phyloP scores from a whole-genome alignment of 1,140 invertebrate species.

The Rhyzopertha dominica region DNA sequence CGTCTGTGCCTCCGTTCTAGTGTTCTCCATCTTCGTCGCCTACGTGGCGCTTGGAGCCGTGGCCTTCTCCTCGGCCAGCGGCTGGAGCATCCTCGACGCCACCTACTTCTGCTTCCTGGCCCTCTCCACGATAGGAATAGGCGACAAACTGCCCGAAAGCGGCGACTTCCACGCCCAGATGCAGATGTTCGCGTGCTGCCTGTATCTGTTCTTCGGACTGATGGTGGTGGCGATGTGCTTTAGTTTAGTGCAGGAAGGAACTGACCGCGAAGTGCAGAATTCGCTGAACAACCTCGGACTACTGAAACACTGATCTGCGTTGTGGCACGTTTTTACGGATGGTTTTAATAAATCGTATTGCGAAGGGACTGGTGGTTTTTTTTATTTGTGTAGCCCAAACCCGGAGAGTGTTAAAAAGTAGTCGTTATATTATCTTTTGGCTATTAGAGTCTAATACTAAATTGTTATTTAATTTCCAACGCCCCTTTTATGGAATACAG shows the following conservation, averaged over 20 bases:
- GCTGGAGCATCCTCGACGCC: constrained; percentile 77
- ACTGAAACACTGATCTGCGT: constrained; percentile 21
- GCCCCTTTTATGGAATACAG: too few species aligned
- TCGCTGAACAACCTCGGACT: constrained; percentile 32
- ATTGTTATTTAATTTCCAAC: too few species aligned
- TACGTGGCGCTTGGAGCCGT: constrained; percentile 69
- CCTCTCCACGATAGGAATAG: constrained; percentile 80
- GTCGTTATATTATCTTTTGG: too few species aligned
- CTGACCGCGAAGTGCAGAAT: constrained; percentile 67
- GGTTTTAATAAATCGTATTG: too few species aligned
- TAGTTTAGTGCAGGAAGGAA: constrained; percentile 86
- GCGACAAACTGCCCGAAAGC: constrained; percentile 68
- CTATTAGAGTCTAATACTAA: too few species aligned
- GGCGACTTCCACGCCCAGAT: constrained; percentile 57
- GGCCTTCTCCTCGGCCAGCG: constrained; percentile 66
- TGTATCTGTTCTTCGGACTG: constrained; percentile 82
- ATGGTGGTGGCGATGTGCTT: constrained; percentile 91
- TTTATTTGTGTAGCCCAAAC: too few species aligned
- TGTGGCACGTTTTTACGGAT: too few species aligned
- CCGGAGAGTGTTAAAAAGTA: too few species aligned
- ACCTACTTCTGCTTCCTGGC: constrained; percentile 87
- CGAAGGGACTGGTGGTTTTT: too few species aligned
- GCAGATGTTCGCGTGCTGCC: constrained; percentile 76
- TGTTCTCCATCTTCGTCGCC: constrained; percentile 61
- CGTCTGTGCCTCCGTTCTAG: constrained; percentile 65